phyloP scores from a whole-genome alignment of 30 jellyfish, hydroid and myxozoan species.

The Cassiopea xamachana region DNA sequence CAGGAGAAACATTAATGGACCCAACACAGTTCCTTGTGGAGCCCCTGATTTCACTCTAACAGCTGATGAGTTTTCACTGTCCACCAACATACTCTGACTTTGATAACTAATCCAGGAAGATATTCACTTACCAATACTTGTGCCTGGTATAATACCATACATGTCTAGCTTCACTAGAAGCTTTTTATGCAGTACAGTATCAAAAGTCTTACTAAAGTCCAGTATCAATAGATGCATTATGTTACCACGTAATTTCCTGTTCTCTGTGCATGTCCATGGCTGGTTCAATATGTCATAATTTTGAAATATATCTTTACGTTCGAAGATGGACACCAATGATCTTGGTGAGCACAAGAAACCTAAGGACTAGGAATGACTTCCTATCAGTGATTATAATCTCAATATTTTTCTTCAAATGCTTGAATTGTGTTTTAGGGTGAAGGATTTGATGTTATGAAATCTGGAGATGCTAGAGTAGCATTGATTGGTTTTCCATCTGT shows the following conservation, averaged over 20 bases:
- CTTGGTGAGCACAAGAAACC: too few relatives aligned
- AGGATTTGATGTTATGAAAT: constrained; percentile 99
- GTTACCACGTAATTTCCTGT: constrained; percentile 28
- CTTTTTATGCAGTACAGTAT: constrained; percentile 49
- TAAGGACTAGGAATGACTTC: too few relatives aligned
- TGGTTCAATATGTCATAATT: too few relatives aligned
- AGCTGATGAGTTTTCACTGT: constrained; percentile 48
- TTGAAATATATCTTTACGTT: too few relatives aligned
- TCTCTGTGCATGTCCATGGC: background rate
- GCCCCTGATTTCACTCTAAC: constrained; percentile 39
- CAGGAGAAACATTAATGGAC: constrained; percentile 54
- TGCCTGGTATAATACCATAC: constrained; percentile 36
- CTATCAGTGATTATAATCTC: too few relatives aligned
- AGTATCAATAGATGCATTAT: constrained; percentile 43
- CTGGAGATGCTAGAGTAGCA: constrained; percentile 99
- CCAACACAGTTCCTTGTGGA: constrained; percentile 70
- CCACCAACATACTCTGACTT: constrained; percentile 15
- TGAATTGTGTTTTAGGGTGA: constrained; percentile 75
- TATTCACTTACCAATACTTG: constrained; percentile 43
- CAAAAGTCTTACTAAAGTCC: constrained; percentile 58
- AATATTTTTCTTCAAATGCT: too few relatives aligned
- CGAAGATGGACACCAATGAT: too few relatives aligned
- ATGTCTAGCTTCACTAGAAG: constrained; percentile 31
- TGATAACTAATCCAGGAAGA: constrained; percentile 15
- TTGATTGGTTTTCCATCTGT: constrained; percentile 99